phyloP scores from a whole-genome alignment of 2,888 invertebrate species.

The Alsophila aescularia region DNA sequence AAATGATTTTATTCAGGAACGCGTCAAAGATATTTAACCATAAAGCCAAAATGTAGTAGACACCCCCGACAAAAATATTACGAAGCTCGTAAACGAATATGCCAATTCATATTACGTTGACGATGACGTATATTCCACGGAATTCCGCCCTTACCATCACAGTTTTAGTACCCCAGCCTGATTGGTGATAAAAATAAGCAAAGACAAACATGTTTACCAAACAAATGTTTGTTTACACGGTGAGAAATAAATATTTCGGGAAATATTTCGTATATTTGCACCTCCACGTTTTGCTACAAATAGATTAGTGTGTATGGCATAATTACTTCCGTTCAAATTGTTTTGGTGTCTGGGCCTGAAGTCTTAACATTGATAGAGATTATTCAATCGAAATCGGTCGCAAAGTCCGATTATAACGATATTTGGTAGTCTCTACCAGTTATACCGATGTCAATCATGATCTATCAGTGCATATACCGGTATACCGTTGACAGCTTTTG shows the following conservation, averaged over 20 bases:
- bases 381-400: too few species aligned
- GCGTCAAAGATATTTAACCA: conserved; percentile 3
- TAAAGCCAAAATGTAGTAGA: conserved; percentile 30
- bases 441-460: too few species aligned
- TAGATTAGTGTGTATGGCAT: not conserved
- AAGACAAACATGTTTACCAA: conserved; percentile 53
- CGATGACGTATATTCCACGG: conserved; percentile 26
- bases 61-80: conserved; percentile 16
- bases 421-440: too few species aligned
- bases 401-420: too few species aligned
- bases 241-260: conserved; percentile 35
- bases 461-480: too few species aligned
- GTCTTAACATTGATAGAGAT: too few species aligned
- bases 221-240: conserved; percentile 34
- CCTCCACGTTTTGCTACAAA: conserved; percentile 1
- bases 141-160: conserved; percentile 19
- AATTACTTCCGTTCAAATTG: too few species aligned
- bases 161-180: conserved; percentile 42
- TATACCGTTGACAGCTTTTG: too few species aligned
- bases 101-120: conserved; percentile 30
- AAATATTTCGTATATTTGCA: conserved; percentile 27
- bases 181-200: conserved; percentile 46
- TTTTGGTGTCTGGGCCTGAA: too few species aligned
- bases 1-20: conserved; percentile 3
- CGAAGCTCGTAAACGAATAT: conserved; percentile 32